These are phyloP conservation scores for Atrichornis clamosus DNA, from an alignment of 2,113 vertebrate species.

Conservation along the genomic window DNA sequence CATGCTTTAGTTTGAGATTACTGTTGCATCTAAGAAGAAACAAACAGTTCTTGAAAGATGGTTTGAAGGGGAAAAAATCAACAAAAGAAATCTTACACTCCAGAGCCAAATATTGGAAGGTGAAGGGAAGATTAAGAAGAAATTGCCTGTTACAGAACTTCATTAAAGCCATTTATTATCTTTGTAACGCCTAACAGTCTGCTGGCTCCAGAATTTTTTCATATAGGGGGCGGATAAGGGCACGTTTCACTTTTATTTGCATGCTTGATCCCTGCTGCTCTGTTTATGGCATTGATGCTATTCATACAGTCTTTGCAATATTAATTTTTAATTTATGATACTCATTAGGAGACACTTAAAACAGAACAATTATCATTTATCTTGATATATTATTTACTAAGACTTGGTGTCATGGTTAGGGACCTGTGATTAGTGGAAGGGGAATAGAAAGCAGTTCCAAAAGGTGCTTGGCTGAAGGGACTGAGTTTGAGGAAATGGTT, in stretches of 20 bases:
- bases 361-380: constrained; percentile 98
- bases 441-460: constrained; percentile 66
- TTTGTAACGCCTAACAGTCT: constrained; percentile 53
- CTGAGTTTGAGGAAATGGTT: constrained; percentile 45
- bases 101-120: constrained; percentile 22
- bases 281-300: constrained; percentile 81
- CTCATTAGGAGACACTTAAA: constrained; percentile 96
- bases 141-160: constrained; percentile 46
- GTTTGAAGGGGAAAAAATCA: not conserved
- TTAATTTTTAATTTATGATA: constrained; percentile 97
- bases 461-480: constrained; percentile 54
- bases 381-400: constrained; percentile 99
- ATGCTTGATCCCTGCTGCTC: constrained; percentile 80
- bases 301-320: constrained; percentile 88
- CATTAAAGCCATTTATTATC: constrained; percentile 65
- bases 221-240: constrained; percentile 37
- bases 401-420: constrained; percentile 89
- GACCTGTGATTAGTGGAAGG: constrained; percentile 78
- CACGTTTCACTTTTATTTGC: constrained; percentile 78
- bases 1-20: constrained; percentile 27
- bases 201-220: constrained; percentile 54
- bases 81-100: not conserved
- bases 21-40: not conserved
- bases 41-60: not conserved
- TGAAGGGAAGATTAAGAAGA: constrained; percentile 47